Conservation (phyloP, 2,797 vertebrate genomes). For the Phrynocephalus guinanensis region DNA sequence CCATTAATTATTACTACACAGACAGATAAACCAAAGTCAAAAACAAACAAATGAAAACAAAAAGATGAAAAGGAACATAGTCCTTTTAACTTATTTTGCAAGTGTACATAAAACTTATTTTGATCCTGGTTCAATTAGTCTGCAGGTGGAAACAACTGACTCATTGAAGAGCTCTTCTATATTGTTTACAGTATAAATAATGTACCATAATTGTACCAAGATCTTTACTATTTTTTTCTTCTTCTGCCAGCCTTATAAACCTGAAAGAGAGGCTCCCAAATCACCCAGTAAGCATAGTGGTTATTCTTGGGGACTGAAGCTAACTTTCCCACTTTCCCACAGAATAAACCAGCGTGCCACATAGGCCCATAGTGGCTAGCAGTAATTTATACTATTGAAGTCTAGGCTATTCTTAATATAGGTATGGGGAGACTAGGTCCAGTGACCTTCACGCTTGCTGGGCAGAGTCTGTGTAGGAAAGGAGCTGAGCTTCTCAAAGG, state of each 20-base stretch:
- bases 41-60: neutral
- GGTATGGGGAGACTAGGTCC: neutral
- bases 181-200: neutral
- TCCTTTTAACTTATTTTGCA: neutral
- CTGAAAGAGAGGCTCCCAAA: too few species aligned
- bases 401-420: neutral
- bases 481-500: constrained; percentile 29
- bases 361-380: neutral
- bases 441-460: constrained; percentile 22
- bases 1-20: neutral
- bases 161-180: neutral
- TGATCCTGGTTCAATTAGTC: neutral
- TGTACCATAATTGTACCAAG: neutral
- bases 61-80: too few species aligned
- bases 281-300: neutral
- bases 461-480: constrained; percentile 9
- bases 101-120: neutral
- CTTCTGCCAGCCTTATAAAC: neutral
- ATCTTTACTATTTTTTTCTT: neutral
- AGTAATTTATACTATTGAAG: neutral
- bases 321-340: neutral
- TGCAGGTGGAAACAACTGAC: neutral
- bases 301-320: neutral
- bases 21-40: neutral
- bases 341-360: neutral